Conservation (phyloP, 2,113 vertebrate species). For the Larimichthys polyactis region DNA sequence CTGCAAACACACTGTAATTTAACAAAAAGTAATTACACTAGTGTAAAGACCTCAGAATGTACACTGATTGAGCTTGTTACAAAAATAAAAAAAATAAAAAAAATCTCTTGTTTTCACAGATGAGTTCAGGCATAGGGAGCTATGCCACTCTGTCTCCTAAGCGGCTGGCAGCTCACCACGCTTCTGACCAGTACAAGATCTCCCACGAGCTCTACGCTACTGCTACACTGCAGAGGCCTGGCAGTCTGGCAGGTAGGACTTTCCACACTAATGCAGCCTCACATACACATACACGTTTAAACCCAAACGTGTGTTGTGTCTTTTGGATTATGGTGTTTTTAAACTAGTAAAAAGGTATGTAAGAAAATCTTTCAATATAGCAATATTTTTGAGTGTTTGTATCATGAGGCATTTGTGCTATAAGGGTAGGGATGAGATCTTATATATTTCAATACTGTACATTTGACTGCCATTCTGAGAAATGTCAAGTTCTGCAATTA, state of each 20-base stretch:
- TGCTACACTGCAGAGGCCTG: conserved; percentile 95
- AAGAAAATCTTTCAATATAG: neutral
- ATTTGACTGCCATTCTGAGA: conserved; percentile 14
- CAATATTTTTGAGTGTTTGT: neutral
- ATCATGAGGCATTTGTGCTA: conserved; percentile 7
- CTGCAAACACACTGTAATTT: neutral
- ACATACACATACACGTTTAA: neutral
- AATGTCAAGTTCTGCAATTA: conserved; percentile 35
- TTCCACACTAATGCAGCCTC: conserved; percentile 13
- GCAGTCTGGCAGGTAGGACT: conserved; percentile 93
- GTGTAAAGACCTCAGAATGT: neutral
- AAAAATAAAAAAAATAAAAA: neutral
- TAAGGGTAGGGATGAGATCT: neutral
- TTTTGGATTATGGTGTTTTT: neutral
- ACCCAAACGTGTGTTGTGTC: neutral
- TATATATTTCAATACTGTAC: neutral
- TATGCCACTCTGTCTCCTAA: conserved; percentile 98
- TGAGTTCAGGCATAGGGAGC: conserved; percentile 94
- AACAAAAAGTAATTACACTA: neutral
- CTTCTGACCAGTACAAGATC: conserved; percentile 96
- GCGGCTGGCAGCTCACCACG: conserved; percentile 91
- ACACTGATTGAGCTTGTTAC: neutral
- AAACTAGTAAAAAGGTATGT: neutral
- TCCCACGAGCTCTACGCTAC: conserved; percentile 96
- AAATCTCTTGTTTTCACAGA: conserved; percentile 79